Base-by-base conservation (phyloP, 1,140 invertebrate genomes). In the Meloidogyne chitwoodi region DNA sequence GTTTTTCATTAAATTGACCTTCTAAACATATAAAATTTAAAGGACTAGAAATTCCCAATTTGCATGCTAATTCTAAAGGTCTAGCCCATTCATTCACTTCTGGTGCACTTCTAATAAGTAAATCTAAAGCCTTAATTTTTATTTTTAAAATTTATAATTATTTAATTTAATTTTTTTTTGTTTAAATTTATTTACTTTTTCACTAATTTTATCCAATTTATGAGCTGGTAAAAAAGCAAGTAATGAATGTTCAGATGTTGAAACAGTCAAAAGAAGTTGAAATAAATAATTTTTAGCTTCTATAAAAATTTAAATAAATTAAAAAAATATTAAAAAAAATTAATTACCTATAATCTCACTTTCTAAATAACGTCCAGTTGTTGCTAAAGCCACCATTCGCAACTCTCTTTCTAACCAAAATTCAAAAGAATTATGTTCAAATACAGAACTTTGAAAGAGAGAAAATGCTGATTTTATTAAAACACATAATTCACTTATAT, bases 401-500 rank as follows among this genome's bases (percentile, higher is more conserved):
- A 81, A 66, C 48, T 81, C 79, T 27, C 26, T 62, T 29, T 77
- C 69, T 27, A 78, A 34, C 82, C 82, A 83, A 16, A 34, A 67
- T 24, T 77, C 56, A 75, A 84, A 84, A 26, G 67, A 34, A 22
- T 79, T 62, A 67, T 80, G 79, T 31, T 80, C 79, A 68, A 84
- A 84, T 22, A 64, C 69, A 22, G 78, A 44, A 75, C 76, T 79
- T 62, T 80, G 78, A 41, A 80, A 83, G 27, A 86, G 77, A 16
- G 80, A 63, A 34, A 81, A 73, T 27, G 74, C 74, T 31, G 67
- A 73, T 19, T 38, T 62, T 24, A 81, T 73, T 27, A 86, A 65
- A 16, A 78, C 77, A 74, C 83, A 86, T 26, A 85, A 41, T 66
- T 85, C 83, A 65, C 84, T 84, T 24, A 77, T 80, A 66, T 85